Evolutionary conservation across 2,888 invertebrate species (phyloP).

Genomic region (Caenorhabditis panamensis): DNA sequence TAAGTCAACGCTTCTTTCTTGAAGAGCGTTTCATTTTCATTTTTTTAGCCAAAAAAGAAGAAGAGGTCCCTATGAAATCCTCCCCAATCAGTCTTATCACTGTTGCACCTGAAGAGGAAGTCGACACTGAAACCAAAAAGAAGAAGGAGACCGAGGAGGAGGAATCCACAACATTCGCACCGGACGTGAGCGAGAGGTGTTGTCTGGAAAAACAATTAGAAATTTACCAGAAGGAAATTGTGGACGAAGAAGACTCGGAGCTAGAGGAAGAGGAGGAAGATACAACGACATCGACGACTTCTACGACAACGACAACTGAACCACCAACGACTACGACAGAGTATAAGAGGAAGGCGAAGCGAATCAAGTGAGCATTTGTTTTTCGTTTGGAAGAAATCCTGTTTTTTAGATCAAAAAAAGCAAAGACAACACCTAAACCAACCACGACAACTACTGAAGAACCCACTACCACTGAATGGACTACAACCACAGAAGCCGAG

Average conservation of each 20-base stretch:
- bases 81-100: slow-evolving; percentile 61
- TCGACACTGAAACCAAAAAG: slow-evolving; percentile 31
- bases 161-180: slow-evolving; percentile 35
- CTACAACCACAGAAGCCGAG: slow-evolving; percentile 34
- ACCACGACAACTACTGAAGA: slow-evolving; percentile 47
- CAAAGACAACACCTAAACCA: slow-evolving; percentile 31
- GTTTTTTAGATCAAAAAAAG: slow-evolving; percentile 30
- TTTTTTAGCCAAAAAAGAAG: slow-evolving; percentile 52
- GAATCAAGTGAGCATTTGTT: slow-evolving; percentile 24
- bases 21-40: neutral
- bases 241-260: slow-evolving; percentile 61
- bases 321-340: slow-evolving; percentile 21
- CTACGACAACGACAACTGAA: slow-evolving; percentile 48
- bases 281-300: slow-evolving; percentile 8
- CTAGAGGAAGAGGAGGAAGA: slow-evolving; percentile 57
- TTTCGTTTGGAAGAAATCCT: neutral
- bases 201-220: slow-evolving; percentile 56
- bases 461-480: slow-evolving; percentile 38
- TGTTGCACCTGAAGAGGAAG: slow-evolving; percentile 51
- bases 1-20: slow-evolving; percentile 3
- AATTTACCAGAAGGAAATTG: slow-evolving; percentile 56
- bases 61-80: slow-evolving; percentile 54
- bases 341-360: slow-evolving; percentile 31
- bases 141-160: slow-evolving; percentile 36
- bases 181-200: slow-evolving; percentile 56